These are phyloP conservation scores for Leucoptera coffeella DNA, from an alignment of 2,888 invertebrate genomes.

Conservation along the genomic window DNA sequence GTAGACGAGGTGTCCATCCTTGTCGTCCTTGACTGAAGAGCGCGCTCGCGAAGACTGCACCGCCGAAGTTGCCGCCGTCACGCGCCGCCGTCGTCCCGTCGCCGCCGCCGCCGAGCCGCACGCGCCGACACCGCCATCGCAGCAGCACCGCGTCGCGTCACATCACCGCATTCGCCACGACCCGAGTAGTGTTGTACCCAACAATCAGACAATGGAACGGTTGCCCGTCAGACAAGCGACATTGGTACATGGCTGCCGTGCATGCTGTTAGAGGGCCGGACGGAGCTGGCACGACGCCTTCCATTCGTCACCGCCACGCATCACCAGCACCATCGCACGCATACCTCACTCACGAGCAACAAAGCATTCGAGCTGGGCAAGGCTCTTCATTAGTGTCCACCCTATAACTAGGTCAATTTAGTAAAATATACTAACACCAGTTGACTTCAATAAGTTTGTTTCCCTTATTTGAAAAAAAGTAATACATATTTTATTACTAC, in stretches of 20 bases:
- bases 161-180: slow-evolving; percentile 49
- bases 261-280: slow-evolving; percentile 49
- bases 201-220: slow-evolving; percentile 57
- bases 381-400: no score
- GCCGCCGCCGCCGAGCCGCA: slow-evolving; percentile 13
- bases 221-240: slow-evolving; percentile 57
- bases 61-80: no score
- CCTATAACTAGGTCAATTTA: no score
- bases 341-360: slow-evolving; percentile 8
- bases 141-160: not conserved
- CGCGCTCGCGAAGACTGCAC: slow-evolving; percentile 74
- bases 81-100: slow-evolving; percentile 10
- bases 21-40: slow-evolving; percentile 97
- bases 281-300: slow-evolving; percentile 20
- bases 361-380: no score
- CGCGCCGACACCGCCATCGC: slow-evolving; percentile 12
- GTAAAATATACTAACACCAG: slow-evolving; percentile 18
- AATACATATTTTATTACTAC: no score
- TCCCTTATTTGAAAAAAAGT: no score
- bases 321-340: slow-evolving; percentile 9
- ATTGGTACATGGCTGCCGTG: slow-evolving; percentile 47
- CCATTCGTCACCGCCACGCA: slow-evolving; percentile 15
- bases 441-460: no score
- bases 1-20: slow-evolving; percentile 99
- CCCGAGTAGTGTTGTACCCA: slow-evolving; percentile 56